Conservation (phyloP, 2,113 vertebrate species). For the Galbula dea region DNA sequence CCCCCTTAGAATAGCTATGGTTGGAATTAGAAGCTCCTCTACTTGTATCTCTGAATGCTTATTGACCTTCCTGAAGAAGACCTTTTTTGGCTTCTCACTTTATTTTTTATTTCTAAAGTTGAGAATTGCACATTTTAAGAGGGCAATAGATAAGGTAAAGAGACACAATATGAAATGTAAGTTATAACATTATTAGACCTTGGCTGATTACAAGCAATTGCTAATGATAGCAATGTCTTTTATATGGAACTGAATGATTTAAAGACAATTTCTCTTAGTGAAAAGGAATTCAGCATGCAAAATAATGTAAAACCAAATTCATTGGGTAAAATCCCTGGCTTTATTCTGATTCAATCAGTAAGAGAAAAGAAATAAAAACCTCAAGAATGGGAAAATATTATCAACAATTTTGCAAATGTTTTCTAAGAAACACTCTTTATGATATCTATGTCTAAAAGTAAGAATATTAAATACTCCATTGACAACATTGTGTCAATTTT, state of each 20-base stretch:
- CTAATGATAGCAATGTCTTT: not conserved
- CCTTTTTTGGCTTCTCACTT: not conserved
- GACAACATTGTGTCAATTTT: rapidly evolving
- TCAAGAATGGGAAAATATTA: too few relatives aligned
- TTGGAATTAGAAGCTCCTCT: not conserved
- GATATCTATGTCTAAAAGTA: not conserved
- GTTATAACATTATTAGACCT: not conserved
- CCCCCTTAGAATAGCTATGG: not conserved
- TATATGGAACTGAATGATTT: not conserved
- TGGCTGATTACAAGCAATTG: not conserved
- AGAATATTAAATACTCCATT: not conserved
- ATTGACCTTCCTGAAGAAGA: not conserved
- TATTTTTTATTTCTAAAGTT: not conserved
- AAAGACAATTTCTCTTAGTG: not conserved
- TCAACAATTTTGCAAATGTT: not conserved
- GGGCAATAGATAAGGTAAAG: not conserved
- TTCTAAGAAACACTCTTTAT: not conserved
- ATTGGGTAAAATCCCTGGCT: not conserved
- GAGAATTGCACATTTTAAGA: not conserved
- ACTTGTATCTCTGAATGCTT: not conserved
- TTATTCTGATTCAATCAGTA: not conserved
- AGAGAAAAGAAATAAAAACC: not conserved
- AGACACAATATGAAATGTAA: not conserved
- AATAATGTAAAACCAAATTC: not conserved
- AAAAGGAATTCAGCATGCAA: not conserved